Evolutionary conservation across 2,113 vertebrate species (phyloP).

Genomic region (Urocitellus parryii): DNA sequence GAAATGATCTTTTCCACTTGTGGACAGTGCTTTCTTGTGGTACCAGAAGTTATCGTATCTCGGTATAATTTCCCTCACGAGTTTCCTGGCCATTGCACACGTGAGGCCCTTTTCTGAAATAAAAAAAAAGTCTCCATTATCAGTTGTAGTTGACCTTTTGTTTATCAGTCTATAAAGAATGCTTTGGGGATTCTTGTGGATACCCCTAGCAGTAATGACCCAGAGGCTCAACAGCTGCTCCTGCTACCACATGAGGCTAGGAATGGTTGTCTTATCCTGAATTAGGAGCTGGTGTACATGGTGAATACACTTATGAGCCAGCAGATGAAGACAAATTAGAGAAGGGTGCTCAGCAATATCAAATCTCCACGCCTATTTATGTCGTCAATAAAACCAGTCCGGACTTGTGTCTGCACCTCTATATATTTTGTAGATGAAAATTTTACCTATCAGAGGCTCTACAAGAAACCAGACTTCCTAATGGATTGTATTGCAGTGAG

Average conservation of each 20-base stretch:
- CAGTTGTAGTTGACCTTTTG: background rate
- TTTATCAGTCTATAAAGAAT: background rate
- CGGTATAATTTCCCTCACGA: background rate
- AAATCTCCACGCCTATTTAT: rapidly evolving
- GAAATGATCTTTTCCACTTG: background rate
- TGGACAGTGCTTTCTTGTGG: background rate
- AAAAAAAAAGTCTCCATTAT: background rate
- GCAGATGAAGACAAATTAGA: background rate
- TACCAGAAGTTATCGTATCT: background rate
- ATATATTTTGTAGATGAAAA: background rate
- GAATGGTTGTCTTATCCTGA: background rate
- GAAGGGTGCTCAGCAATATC: background rate
- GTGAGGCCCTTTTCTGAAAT: background rate
- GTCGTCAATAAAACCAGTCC: background rate
- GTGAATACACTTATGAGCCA: background rate
- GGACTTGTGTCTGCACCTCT: background rate
- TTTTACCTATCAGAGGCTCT: background rate
- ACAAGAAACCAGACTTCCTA: background rate
- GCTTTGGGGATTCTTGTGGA: background rate
- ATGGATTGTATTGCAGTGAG: no score
- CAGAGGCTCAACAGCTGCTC: background rate
- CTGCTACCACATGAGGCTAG: background rate
- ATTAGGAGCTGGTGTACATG: background rate
- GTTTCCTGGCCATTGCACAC: background rate
- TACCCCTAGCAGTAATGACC: no score